Conservation (phyloP, 2,888 invertebrate genomes). For the Drosophila affinis region DNA sequence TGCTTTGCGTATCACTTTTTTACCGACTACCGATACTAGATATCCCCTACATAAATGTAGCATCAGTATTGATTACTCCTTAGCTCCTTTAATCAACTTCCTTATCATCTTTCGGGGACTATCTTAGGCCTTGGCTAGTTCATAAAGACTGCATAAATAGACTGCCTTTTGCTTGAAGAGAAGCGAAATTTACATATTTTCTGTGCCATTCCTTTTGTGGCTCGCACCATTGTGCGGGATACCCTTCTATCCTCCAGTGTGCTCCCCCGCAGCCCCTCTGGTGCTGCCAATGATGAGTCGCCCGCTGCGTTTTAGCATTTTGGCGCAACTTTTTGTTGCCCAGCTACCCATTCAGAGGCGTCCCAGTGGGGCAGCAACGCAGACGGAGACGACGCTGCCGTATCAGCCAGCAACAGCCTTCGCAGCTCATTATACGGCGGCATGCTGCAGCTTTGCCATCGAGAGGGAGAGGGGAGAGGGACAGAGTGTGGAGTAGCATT, state of each 20-base stretch:
- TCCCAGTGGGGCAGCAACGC: constrained; percentile 55
- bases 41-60: not conserved
- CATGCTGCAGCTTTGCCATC: constrained; percentile 51
- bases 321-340: constrained; percentile 57
- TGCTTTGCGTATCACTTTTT: too few species aligned
- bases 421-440: constrained; percentile 66
- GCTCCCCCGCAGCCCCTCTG: constrained; percentile 9
- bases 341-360: constrained; percentile 55
- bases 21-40: not conserved
- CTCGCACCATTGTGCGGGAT: constrained; percentile 60
- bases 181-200: constrained; percentile 63
- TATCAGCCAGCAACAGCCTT: constrained; percentile 46
- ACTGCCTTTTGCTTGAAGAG: constrained; percentile 5
- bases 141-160: constrained; percentile 22
- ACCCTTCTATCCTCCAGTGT: constrained; percentile 6
- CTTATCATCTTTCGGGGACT: constrained; percentile 6
- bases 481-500: not conserved
- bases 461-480: not conserved
- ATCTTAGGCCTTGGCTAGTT: not conserved
- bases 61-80: constrained; percentile 1
- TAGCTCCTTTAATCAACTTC: constrained; percentile 5
- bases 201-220: constrained; percentile 58
- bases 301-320: constrained; percentile 73
- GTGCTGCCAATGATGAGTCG: constrained; percentile 51
- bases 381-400: constrained; percentile 43